Percentiles rank a stretch among this genome's conserved stretches.
Conservation (phyloP, 35 echinoderm and acorn worm species). For the Acanthaster planci region DNA sequence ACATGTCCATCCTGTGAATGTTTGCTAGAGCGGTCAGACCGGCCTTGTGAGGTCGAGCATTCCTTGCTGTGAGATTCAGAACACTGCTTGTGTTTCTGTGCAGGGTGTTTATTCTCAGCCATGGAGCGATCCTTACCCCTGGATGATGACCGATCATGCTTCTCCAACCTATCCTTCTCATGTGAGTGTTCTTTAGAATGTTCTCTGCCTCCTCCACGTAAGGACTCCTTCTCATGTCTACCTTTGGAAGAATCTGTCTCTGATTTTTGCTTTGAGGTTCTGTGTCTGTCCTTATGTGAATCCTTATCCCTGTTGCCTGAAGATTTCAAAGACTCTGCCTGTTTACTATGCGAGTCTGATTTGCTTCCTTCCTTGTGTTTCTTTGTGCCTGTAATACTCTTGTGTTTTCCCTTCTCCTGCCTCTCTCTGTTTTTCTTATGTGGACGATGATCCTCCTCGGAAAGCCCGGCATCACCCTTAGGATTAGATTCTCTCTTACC, state of each 20-base stretch:
- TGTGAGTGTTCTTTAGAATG: not conserved
- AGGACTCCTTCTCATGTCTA: not conserved
- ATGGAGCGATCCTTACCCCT: not conserved
- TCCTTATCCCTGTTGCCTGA: slow-evolving; percentile 15
- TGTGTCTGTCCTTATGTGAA: not conserved
- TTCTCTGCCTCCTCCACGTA: not conserved
- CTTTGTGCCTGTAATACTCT: not conserved
- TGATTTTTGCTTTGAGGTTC: not conserved
- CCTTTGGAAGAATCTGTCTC: not conserved
- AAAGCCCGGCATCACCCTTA: not conserved
- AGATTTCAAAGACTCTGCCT: not conserved
- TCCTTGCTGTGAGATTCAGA: not conserved
- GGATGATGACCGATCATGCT: not conserved
- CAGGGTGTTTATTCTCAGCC: not conserved
- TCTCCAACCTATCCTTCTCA: not conserved
- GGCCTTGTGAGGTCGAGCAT: not conserved
- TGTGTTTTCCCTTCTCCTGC: slow-evolving; percentile 31
- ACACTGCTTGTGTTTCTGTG: not conserved
- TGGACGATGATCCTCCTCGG: not conserved
- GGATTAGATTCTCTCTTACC: slow-evolving; percentile 23
- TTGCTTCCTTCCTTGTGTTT: not conserved
- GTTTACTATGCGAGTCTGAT: not conserved
- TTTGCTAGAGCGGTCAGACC: not conserved
- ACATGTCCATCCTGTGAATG: slow-evolving; percentile 3
- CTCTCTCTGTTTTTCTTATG: slow-evolving; percentile 32